Evolutionary conservation across 92 coral and sea anemone species (phyloP), one percentile per base, ranked within the genome.

Genomic region (Porites rus): DNA sequence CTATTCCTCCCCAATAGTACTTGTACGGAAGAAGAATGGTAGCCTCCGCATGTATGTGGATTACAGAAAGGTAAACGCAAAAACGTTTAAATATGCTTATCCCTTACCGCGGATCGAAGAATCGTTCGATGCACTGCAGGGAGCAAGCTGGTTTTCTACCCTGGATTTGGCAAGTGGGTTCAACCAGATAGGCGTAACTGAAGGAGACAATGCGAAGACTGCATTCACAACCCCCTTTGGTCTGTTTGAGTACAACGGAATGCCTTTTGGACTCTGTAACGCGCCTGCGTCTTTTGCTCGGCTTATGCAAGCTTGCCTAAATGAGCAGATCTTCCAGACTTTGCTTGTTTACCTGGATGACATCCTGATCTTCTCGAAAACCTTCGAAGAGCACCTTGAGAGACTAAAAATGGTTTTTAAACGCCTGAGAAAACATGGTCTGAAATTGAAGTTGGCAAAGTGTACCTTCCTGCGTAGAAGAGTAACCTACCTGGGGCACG

Each of bases 201-300:
- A 85, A 7, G 69, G 18, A 8, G 92, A 91, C 60, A 78, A 72
- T 20, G 86, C 80, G 78, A 84, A 89, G 85, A 83, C 90, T 14
- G 91, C 91, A 4, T 90, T 92, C 80, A 86, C 88, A 1, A 84
- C 90, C 3, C 93, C 91, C 18, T 74, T 81, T 65, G 89, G 92
- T 19, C 65, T 89, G 82, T 92, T 79, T 72, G 83, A 84, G 61
- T 91, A 83, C 74, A 78, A 77, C 54, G 24, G 90, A 8, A 92
- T 89, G 95, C 90, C 93, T 19, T 83, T 89, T 6, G 92, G 95
- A 8, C 65, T 88, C 28, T 65, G 75, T 18, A 91, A 91, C 50
- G 88, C 86, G 2, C 92, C 90, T 0, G 88, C 88, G 0, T 68
- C 71, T 52, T 90, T 86, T 79, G 73, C 76, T 28, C 13, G 84